phyloP scores from a whole-genome alignment of 2,888 invertebrate genomes.

The Camptogramma bilineatum region DNA sequence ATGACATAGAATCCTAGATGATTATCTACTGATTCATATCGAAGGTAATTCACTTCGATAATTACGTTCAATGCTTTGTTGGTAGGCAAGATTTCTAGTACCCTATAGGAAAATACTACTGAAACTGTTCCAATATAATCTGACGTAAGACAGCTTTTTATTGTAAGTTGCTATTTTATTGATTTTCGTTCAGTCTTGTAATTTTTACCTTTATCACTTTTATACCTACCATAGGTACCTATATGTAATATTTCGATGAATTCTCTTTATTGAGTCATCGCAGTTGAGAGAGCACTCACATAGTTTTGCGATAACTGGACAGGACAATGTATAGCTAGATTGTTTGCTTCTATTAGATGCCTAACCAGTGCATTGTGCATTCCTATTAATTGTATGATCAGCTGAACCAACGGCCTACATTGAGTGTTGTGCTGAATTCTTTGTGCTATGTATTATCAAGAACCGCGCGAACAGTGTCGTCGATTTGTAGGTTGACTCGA shows the following conservation, averaged over 20 bases:
- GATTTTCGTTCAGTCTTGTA: not conserved
- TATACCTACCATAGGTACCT: not conserved
- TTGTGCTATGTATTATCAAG: not conserved
- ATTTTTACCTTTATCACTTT: not conserved
- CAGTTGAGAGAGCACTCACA: not conserved
- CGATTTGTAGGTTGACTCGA: not conserved
- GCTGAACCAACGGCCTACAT: slow-evolving; percentile 1
- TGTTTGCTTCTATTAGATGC: not conserved
- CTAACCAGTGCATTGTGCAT: not conserved
- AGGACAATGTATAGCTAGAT: not conserved
- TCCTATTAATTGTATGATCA: not conserved
- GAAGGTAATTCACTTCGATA: slow-evolving; percentile 20
- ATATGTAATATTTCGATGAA: not conserved
- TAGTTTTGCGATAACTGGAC: not conserved
- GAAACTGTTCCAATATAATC: not conserved
- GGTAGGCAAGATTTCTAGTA: not conserved
- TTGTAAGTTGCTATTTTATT: not conserved
- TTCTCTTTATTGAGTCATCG: not conserved
- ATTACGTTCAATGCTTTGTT: slow-evolving; percentile 8
- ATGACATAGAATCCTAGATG: not conserved
- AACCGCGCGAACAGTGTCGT: not conserved
- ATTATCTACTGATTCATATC: slow-evolving; percentile 19
- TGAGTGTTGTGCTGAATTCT: not conserved
- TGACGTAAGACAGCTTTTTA: not conserved
- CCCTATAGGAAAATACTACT: not conserved